phyloP scores from a whole-genome alignment of 2,888 invertebrate species.

The Theodoxus fluviatilis region DNA sequence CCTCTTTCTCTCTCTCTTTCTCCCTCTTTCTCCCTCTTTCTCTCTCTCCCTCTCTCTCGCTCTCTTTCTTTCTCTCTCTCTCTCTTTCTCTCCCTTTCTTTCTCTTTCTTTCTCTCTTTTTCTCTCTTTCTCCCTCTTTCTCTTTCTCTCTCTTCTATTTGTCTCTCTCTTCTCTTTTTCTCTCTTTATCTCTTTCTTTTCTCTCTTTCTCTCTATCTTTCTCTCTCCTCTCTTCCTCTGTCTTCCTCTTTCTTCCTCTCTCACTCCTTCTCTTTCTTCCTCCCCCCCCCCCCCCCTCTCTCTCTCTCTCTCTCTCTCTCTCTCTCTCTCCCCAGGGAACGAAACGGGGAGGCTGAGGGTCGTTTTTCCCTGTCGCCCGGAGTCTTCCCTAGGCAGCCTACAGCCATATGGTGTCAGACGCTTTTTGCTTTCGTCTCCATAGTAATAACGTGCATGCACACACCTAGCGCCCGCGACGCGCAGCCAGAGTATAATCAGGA shows the following conservation, averaged over 20 bases:
- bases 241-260: conserved; percentile 6
- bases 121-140: not conserved
- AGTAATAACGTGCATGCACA: no score
- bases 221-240: not conserved
- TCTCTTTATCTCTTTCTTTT: conserved; percentile 1
- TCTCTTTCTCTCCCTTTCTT: not conserved
- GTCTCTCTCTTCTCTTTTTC: not conserved
- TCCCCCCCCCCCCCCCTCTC: no score
- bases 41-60: not conserved
- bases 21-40: not conserved
- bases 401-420: no score
- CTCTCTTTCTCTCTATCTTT: not conserved
- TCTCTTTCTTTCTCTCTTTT: no score
- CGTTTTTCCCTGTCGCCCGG: no score
- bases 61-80: not conserved
- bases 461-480: no score
- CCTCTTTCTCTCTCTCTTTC: not conserved
- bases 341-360: no score
- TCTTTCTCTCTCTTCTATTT: not conserved
- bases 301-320: no score
- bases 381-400: no score
- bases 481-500: no score
- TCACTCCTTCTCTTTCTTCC: not conserved
- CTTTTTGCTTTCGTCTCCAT: no score
- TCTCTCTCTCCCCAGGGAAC: no score